Percentiles rank a stretch among this genome's conserved stretches.
Evolutionary conservation across 2,888 invertebrate genomes (phyloP).

Genomic region (Cryptus viduatorius): DNA sequence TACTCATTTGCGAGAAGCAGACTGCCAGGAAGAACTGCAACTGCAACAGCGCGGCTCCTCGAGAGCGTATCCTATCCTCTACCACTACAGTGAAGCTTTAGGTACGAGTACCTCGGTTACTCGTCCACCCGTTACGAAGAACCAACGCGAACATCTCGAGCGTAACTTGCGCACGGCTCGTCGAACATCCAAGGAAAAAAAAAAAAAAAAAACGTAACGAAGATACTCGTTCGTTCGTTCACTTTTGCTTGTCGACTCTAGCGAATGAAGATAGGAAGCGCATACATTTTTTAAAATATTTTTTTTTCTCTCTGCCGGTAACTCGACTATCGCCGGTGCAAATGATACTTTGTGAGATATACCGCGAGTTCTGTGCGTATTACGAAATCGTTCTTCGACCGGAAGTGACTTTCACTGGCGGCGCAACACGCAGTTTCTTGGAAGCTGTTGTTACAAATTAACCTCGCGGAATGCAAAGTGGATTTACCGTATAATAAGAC

Average conservation of each 20-base stretch:
- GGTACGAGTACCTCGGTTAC: conserved; percentile 38
- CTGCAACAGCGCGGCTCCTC: conserved; percentile 8
- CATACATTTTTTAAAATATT: conserved; percentile 32
- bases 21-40: conserved; percentile 21
- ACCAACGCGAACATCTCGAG: conserved; percentile 61
- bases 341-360: conserved; percentile 19
- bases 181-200: conserved; percentile 21
- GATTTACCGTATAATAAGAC: background rate
- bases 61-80: conserved; percentile 38
- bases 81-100: conserved; percentile 30
- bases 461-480: background rate
- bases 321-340: conserved; percentile 43
- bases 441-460: background rate
- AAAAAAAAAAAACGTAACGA: background rate
- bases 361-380: background rate
- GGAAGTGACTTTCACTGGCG: conserved; percentile 13
- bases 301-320: conserved; percentile 31
- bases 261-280: conserved; percentile 37
- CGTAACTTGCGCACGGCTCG: conserved; percentile 56
- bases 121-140: conserved; percentile 56
- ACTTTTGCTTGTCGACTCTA: conserved; percentile 34
- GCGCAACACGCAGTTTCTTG: conserved; percentile 1
- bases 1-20: conserved; percentile 72
- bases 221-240: conserved; percentile 48
- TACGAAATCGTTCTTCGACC: background rate